Evolutionary conservation across 2,113 vertebrate species (phyloP), one percentile per base, ranked within the genome.

Genomic region (Cryptotis parvus): DNA sequence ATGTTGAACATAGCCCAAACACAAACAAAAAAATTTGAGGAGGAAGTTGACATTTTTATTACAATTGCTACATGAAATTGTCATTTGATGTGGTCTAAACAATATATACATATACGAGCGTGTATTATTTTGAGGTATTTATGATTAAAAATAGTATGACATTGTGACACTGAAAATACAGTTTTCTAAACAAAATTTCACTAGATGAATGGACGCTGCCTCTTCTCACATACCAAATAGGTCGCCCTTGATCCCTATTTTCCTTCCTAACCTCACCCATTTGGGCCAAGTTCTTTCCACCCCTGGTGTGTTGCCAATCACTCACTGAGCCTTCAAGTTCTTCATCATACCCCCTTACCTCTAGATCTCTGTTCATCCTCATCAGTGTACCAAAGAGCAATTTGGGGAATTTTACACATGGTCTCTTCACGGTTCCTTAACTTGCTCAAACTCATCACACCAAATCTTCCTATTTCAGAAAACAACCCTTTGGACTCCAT

Each of bases 81-180:
- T 4, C 33, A 69, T 89, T 89, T 89, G 31, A 66, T 20, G 33
- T 55, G 27, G 16, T 27, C 73, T 12, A 73, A 43, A 15, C 35
- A 72, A 41, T 31, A 61, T 6, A 61, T 5, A 7, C 85, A 27
- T 33, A 68, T 22, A 88, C 15, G 43, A n/a, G 58, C 4, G 8
- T 2, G 41, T 43, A 43, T 0, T 0, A 35, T 75, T 93, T 82
- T 91, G 10, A 70, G 77, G 63, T 14, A 43, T 65, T 94, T 83
- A 55, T 86, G 22, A 86, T 86, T 89, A 18, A 7, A 69, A 81
- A 89, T 68, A 69, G 31, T 63, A 33, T 86, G 31, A 78, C 52
- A 69, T 37, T 63, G 4, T 45, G 45, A 37, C 10, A 69, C 0
- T 61, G 27, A 63, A 76, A 69, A 37, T 26, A 69, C 1, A 1